Evolutionary conservation across 2,888 invertebrate genomes (phyloP), one percentile per base, ranked within the genome.

Genomic region (Metellina segmentata): DNA sequence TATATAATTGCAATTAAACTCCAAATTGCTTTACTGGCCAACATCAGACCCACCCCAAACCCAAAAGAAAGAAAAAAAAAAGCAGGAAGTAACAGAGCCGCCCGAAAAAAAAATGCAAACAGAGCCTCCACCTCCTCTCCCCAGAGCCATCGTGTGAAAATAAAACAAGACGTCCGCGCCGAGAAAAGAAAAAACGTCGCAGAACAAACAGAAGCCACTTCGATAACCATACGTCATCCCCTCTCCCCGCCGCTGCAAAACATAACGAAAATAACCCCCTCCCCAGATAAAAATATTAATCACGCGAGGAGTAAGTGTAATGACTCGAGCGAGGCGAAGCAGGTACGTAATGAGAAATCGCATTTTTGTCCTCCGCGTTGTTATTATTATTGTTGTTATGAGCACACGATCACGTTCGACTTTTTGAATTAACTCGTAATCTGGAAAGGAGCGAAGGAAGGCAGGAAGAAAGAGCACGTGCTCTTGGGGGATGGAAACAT

Each of bases 391-490:
- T 16, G 16, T 61, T 16, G 16, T 82, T 7, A 53, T 51, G 61
- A 61, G 49, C 77, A 82, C 70, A 74, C 77, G 89, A 89, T 83
- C 89, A 89, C 89, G 89, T 82, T 83, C 89, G 53, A 83, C 82
- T 89, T 89, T 89, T 82, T 81, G 89, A 89, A 89, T 89, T 89
- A 89, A 89, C 82, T 89, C 82, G 81, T 89, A 89, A 89, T 89
- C 89, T 77, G 51, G 83, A 81, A 81, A 79, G 51, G 83, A 51
- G 34, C 34, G 72, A 82, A 72, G 11, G 83, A 74, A 75, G 52
- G 70, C 16, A 16, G 52, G 61, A 52, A 70, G 70, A 48, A 77
- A 16, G 77, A 61, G 53, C 85, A 51, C 49, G 49, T n/a, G 77
- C 77, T 78, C 48, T 48, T 19, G 79, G 81, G 79, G 53, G 16